Conservation (phyloP, 2,797 vertebrate genomes). For the Pogoniulus pusillus region DNA sequence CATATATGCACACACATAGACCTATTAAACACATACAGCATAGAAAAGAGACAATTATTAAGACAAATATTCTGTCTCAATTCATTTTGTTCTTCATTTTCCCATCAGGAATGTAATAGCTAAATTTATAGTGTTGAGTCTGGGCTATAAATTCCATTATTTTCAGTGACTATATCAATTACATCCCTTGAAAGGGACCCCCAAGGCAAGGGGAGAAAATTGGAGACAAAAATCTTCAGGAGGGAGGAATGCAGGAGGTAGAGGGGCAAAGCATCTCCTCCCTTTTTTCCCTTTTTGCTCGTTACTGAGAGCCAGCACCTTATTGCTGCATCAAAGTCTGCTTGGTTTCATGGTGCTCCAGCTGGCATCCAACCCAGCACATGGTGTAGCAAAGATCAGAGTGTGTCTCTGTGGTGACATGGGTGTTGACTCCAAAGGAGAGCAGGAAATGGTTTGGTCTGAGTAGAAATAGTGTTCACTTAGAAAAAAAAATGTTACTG, state of each 20-base stretch:
- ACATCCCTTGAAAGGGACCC: constrained; percentile 65
- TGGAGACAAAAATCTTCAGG: constrained; percentile 56
- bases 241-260: background rate
- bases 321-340: background rate
- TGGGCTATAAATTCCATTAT: constrained; percentile 75
- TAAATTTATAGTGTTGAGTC: constrained; percentile 75
- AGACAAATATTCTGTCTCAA: constrained; percentile 77
- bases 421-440: background rate
- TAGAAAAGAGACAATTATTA: constrained; percentile 73
- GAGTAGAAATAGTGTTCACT: background rate
- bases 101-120: constrained; percentile 74
- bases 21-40: constrained; percentile 42
- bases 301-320: background rate
- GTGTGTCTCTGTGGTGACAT: background rate
- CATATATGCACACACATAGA: background rate
- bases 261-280: background rate
- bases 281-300: background rate
- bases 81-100: constrained; percentile 77
- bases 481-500: background rate
- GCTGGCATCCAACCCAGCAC: background rate
- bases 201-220: constrained; percentile 61
- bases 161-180: constrained; percentile 74
- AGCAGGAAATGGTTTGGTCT: background rate
- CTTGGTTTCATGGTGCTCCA: background rate
- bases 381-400: background rate